These are phyloP conservation scores for Petrocephalus schoutedeni DNA, from an alignment of 2,797 vertebrate genomes.

Conservation along the genomic window DNA sequence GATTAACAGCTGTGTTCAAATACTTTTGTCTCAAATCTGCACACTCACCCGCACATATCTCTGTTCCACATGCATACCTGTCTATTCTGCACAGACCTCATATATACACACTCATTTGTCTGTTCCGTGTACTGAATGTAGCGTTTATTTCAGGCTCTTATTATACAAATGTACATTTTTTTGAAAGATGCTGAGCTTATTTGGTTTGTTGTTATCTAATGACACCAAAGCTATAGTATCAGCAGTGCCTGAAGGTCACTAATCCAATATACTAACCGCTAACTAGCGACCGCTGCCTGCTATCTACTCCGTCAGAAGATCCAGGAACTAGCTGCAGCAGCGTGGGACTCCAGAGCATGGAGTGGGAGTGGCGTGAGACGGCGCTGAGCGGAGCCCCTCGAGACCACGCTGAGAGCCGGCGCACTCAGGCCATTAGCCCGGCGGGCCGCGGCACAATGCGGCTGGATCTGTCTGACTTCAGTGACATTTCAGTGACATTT, in stretches of 20 bases:
- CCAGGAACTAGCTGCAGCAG: not conserved
- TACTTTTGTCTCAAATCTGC: too few species aligned
- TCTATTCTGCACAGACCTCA: not conserved
- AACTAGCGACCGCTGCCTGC: not conserved
- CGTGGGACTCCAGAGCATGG: not conserved
- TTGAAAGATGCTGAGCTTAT: not conserved
- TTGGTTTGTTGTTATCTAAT: not conserved
- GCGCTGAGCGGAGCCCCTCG: not conserved
- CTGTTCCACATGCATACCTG: too few species aligned
- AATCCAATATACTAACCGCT: not conserved
- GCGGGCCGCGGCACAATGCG: not conserved
- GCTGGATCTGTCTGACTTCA: slow-evolving; percentile 7
- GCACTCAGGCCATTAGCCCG: not conserved
- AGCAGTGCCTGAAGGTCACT: not conserved
- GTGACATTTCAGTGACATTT: slow-evolving; percentile 22
- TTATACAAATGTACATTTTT: not conserved
- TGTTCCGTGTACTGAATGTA: not conserved
- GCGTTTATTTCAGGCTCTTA: not conserved
- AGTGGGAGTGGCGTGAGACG: too few species aligned
- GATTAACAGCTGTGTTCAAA: too few species aligned
- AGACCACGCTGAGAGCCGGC: not conserved
- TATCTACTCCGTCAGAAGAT: not conserved
- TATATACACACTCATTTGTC: not conserved
- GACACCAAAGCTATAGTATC: not conserved
- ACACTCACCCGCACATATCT: too few species aligned